Evolutionary conservation across 1,140 invertebrate genomes (phyloP).

Genomic region (Pseudomyrmex flavicornis): DNA sequence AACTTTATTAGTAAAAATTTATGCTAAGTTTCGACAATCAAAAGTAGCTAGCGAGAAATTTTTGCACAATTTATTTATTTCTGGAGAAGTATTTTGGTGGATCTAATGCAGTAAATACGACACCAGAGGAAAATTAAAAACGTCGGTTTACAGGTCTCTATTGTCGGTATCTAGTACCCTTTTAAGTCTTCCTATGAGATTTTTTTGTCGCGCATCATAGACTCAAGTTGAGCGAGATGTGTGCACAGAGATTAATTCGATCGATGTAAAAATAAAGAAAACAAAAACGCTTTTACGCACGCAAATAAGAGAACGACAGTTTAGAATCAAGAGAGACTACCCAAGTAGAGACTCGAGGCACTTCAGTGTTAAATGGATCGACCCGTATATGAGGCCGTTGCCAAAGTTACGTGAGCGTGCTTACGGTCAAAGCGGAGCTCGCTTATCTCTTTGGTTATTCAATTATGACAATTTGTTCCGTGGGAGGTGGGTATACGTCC

Average conservation of each 20-base stretch:
- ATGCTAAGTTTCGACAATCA: no score
- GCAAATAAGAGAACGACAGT: neutral
- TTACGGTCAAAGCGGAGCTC: conserved; percentile 65
- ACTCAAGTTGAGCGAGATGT: conserved; percentile 23
- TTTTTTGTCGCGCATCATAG: neutral
- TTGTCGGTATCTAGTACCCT: no score
- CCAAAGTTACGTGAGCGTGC: conserved; percentile 49
- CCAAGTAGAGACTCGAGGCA: conserved; percentile 69
- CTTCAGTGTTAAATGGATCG: conserved; percentile 71
- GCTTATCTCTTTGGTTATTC: conserved; percentile 74
- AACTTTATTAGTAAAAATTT: no score
- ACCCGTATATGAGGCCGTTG: conserved; percentile 67
- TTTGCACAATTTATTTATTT: no score
- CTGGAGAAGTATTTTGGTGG: no score
- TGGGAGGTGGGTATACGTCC: conserved; percentile 37
- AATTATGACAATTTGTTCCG: conserved; percentile 71
- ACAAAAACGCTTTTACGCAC: conserved; percentile 57
- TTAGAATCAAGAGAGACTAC: conserved; percentile 26
- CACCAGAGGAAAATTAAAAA: no score
- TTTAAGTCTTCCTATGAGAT: neutral
- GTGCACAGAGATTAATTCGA: conserved; percentile 18
- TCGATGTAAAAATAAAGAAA: conserved; percentile 58
- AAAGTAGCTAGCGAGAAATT: no score
- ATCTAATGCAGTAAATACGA: no score
- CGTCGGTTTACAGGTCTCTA: no score